Percentiles rank a stretch among this genome's conserved stretches.
Conservation (phyloP, 2,888 invertebrate genomes). For the Thecocarcelia acutangulata region DNA sequence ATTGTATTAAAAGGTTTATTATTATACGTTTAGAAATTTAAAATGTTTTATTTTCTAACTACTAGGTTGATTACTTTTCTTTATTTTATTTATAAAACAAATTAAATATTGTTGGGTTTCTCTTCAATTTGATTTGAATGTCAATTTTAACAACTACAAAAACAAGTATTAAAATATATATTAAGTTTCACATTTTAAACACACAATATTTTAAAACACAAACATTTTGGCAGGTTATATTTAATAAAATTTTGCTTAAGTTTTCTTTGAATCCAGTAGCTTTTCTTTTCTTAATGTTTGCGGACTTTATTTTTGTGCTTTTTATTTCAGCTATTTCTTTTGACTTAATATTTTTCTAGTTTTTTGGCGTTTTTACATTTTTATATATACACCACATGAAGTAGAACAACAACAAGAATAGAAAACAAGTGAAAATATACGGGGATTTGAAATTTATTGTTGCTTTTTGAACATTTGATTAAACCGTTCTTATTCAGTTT, state of each 20-base stretch:
- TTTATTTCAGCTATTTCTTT: not conserved
- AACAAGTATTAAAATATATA: constrained; percentile 6
- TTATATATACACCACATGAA: constrained; percentile 44
- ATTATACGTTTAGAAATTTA: constrained; percentile 12
- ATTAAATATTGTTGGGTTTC: not conserved
- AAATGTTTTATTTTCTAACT: constrained; percentile 31
- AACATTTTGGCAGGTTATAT: constrained; percentile 41
- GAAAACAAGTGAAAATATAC: constrained; percentile 51
- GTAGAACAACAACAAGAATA: constrained; percentile 46
- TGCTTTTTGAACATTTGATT: constrained; percentile 40
- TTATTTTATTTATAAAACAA: constrained; percentile 1
- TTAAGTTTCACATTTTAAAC: constrained; percentile 13
- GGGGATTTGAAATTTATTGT: constrained; percentile 40
- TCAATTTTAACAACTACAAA: constrained; percentile 6
- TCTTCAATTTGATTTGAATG: not conserved
- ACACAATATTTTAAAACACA: constrained; percentile 39
- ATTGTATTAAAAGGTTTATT: not conserved
- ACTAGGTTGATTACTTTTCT: constrained; percentile 13
- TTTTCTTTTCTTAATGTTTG: not conserved
- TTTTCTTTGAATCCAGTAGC: constrained; percentile 3
- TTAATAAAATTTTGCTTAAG: constrained; percentile 2
- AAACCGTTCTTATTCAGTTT: constrained; percentile 67
- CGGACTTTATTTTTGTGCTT: constrained; percentile 22
- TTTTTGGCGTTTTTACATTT: constrained; percentile 3
- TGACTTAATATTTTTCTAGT: not conserved